These are phyloP conservation scores for Oreochromis tanganicae DNA, from an alignment of 2,113 vertebrate genomes.

Conservation along the genomic window DNA sequence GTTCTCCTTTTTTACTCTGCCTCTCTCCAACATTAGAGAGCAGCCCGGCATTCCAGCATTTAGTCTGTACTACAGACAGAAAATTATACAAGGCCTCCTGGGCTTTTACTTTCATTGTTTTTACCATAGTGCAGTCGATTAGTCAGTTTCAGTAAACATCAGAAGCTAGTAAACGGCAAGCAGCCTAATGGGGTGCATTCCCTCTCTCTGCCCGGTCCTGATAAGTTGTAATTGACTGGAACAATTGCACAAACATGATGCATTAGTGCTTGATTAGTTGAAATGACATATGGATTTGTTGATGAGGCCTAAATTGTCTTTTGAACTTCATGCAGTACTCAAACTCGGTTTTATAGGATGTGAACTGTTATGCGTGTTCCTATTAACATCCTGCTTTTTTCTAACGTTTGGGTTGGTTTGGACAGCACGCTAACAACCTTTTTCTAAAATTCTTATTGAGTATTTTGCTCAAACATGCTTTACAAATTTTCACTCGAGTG, in stretches of 20 bases:
- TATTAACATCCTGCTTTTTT: background rate
- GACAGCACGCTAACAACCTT: background rate
- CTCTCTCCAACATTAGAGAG: background rate
- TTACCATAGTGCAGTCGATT: constrained; percentile 33
- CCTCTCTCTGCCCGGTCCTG: constrained; percentile 26
- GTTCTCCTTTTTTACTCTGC: background rate
- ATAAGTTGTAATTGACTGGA: constrained; percentile 58
- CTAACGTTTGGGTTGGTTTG: background rate
- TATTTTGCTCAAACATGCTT: background rate
- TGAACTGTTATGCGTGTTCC: background rate
- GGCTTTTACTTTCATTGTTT: constrained; percentile 38
- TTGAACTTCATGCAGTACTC: background rate
- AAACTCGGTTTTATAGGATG: background rate
- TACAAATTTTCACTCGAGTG: background rate
- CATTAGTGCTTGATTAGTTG: constrained; percentile 41
- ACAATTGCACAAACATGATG: constrained; percentile 39
- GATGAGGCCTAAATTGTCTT: constrained; percentile 11
- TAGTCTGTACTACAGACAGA: constrained; percentile 2
- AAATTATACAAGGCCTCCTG: constrained; percentile 14
- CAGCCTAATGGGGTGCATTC: constrained; percentile 36
- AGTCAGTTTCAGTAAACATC: constrained; percentile 53
- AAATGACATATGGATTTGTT: constrained; percentile 50
- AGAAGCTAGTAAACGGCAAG: constrained; percentile 20
- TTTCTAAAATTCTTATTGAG: background rate
- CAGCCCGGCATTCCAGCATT: background rate